Base-by-base conservation (phyloP, 2,888 invertebrate genomes). In the Drosophila quasianomalipes region DNA sequence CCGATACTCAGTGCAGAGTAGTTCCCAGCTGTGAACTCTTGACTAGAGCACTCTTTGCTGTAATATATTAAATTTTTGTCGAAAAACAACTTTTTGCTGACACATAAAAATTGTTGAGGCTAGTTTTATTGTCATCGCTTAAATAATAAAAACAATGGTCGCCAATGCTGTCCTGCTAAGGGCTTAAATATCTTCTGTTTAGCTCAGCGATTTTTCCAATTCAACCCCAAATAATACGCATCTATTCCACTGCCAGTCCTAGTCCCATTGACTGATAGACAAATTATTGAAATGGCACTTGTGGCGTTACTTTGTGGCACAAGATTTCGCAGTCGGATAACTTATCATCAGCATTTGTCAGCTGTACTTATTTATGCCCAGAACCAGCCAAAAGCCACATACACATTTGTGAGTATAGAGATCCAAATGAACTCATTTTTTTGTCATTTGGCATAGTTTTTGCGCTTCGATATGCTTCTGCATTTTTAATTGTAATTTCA, bases 281-380 rank as follows among this genome's bases (percentile, higher is more conserved):
- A 83, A 80, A 82, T 83, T 81, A 82, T 82, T 82, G 75, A 78
- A 80, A 82, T 83, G 81, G 77, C 80, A 82, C 80, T 83, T 74
- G 74, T 71, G 76, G 74, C 76, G 74, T 74, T 82, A 81, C 63
- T 82, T 73, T 64, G 39, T 37, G 31, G 31, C 39, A 19, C 5
- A n/a, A 28, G 55, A 57, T 39, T 39, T n/a, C 4, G 1, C 22
- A 14, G 5, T n/a, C 26, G 14, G 30, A n/a, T 41, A 28, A 41
- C 30, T 30, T 57, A 28, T 41, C 57, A 57, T n/a, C n/a, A n/a
- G 37, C 47, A 16, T 39, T 39, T 30, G 37, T 39, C n/a, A 16
- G 30, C 35, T 51, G 51, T 30, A 9, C 4, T 14, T 14, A 2
- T 1, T 31, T 31, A 2, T 2, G 44, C 9, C 47, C 4, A 47